Conservation (phyloP, 23 tunicate species). For the Oikopleura albicans region DNA sequence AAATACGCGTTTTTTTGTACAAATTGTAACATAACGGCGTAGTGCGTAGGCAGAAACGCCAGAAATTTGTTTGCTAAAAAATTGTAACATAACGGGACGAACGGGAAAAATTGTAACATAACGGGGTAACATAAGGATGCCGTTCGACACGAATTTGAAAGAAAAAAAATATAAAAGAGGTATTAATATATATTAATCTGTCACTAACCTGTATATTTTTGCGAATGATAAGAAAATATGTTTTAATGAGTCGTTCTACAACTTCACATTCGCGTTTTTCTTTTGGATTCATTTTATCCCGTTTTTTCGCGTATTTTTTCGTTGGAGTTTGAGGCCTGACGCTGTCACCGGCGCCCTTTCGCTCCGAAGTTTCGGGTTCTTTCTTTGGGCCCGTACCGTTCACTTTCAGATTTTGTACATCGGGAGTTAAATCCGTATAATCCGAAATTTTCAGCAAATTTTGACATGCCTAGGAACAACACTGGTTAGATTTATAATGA, state of each 20-base stretch:
- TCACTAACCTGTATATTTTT: constrained; percentile 86
- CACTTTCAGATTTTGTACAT: background rate
- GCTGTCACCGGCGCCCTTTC: background rate
- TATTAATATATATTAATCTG: too few species aligned
- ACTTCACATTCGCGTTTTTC: constrained; percentile 77
- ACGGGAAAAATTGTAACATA: too few species aligned
- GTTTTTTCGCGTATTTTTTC: background rate
- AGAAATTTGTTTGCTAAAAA: too few species aligned
- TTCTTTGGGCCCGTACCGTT: background rate
- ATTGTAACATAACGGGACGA: too few species aligned
- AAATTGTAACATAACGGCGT: too few species aligned
- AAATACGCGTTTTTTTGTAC: too few species aligned
- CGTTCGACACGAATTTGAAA: too few species aligned
- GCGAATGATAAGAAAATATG: constrained; percentile 59
- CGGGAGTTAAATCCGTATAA: background rate
- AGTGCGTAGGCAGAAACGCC: too few species aligned
- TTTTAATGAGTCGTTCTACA: constrained; percentile 52
- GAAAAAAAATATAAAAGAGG: too few species aligned
- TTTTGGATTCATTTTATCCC: constrained; percentile 15
- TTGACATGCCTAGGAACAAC: background rate
- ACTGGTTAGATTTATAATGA: too few species aligned
- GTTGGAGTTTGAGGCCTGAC: background rate
- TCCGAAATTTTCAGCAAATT: background rate
- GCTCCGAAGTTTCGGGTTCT: background rate
- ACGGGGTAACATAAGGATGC: too few species aligned